Evolutionary conservation across 2,113 vertebrate genomes (phyloP).

Genomic region (Neotoma lepida): DNA sequence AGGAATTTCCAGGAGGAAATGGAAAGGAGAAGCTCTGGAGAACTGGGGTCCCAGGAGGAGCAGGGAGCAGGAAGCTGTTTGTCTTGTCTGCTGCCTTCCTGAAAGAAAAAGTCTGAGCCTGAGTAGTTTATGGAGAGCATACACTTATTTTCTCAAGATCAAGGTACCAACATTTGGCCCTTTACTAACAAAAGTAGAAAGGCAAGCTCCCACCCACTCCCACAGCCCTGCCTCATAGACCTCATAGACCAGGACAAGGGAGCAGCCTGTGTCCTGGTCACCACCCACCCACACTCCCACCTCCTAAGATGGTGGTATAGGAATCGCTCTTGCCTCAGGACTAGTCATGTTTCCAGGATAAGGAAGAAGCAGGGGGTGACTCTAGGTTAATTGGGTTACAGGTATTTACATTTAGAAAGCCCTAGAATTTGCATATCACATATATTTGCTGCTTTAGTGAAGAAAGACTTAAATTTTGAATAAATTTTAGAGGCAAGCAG

Average conservation of each 20-base stretch:
- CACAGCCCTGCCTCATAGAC: not conserved
- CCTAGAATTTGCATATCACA: slow-evolving; percentile 50
- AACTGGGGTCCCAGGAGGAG: not conserved
- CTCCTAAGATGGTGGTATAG: not conserved
- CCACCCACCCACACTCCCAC: not conserved
- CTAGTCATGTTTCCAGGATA: not conserved
- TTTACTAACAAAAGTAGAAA: not conserved
- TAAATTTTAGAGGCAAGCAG: slow-evolving; percentile 55
- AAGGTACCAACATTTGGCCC: not conserved
- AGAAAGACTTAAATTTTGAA: slow-evolving; percentile 65
- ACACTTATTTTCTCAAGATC: too few relatives aligned
- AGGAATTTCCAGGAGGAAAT: not conserved
- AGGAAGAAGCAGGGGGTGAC: not conserved
- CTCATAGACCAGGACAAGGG: not conserved
- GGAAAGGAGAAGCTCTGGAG: not conserved
- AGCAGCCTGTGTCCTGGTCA: not conserved
- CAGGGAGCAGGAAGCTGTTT: not conserved
- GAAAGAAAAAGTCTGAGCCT: too few relatives aligned
- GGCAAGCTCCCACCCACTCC: not conserved
- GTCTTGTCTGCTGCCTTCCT: too few relatives aligned
- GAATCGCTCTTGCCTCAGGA: not conserved
- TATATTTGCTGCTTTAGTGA: slow-evolving; percentile 20
- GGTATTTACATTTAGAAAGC: slow-evolving; percentile 46
- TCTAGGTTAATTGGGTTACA: slow-evolving; percentile 30
- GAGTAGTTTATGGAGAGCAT: not conserved